Percentiles rank a stretch among this genome's conserved stretches.
phyloP scores from a whole-genome alignment of 1,140 invertebrate species.

The Globodera rostochiensis region DNA sequence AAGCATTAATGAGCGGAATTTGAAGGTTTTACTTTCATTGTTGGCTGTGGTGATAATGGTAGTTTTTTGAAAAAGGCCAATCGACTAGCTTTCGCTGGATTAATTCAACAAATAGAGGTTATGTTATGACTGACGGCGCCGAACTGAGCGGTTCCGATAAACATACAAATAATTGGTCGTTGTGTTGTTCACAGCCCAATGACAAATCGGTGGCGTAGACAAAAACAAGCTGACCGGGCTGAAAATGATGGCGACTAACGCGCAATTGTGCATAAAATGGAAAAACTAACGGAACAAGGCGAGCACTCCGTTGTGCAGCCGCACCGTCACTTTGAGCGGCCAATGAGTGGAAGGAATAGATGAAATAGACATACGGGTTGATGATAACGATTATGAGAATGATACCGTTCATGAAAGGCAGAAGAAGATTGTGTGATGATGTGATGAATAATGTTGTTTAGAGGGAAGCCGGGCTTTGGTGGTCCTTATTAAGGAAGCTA shows the following conservation, averaged over 20 bases:
- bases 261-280: not conserved
- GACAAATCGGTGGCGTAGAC: not conserved
- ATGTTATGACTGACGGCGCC: too few species aligned
- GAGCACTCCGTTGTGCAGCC: not conserved
- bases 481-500: too few species aligned
- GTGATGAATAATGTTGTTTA: too few species aligned
- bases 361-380: not conserved
- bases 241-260: not conserved
- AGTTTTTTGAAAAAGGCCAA: too few species aligned
- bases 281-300: not conserved
- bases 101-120: too few species aligned
- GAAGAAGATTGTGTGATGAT: too few species aligned
- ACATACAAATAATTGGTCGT: not conserved
- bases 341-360: not conserved
- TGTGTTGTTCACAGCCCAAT: not conserved
- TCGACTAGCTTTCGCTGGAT: too few species aligned
- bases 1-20: too few species aligned
- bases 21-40: fast-evolving
- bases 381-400: not conserved
- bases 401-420: not conserved
- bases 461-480: too few species aligned
- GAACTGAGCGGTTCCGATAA: too few species aligned
- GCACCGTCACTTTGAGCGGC: not conserved
- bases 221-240: not conserved
- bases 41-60: too few species aligned